Percentiles rank a stretch among this genome's conserved stretches.
These are phyloP conservation scores for Phalera bucephala DNA, from an alignment of 2,888 invertebrate species.

Conservation along the genomic window DNA sequence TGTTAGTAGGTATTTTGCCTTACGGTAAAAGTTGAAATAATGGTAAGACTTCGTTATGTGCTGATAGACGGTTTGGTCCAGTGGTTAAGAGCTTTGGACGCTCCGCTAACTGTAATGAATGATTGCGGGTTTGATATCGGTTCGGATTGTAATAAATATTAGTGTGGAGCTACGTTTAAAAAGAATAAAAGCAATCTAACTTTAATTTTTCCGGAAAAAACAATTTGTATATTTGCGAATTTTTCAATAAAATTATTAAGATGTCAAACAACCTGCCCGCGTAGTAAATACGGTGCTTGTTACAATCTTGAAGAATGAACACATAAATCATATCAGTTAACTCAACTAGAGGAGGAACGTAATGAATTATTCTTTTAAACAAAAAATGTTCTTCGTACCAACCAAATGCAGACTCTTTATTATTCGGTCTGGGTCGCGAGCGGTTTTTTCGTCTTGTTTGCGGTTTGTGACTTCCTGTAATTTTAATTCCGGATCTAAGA, in stretches of 20 bases:
- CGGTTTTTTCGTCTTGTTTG: conserved; percentile 20
- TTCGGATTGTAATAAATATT: too few species aligned
- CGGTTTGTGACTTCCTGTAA: conserved; percentile 14
- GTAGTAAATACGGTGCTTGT: neutral
- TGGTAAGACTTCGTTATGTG: too few species aligned
- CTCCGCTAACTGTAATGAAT: too few species aligned
- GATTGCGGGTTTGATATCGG: too few species aligned
- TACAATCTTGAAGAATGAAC: neutral
- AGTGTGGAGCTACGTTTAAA: too few species aligned
- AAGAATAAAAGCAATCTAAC: neutral
- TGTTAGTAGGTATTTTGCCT: too few species aligned
- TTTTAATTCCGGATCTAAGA: conserved; percentile 12
- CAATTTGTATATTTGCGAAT: neutral
- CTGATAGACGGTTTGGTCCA: too few species aligned
- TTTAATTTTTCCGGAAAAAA: too few species aligned
- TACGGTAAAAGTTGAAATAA: too few species aligned
- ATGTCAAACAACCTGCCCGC: neutral
- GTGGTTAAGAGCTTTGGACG: too few species aligned
- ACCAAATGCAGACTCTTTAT: conserved; percentile 21
- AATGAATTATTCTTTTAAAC: conserved; percentile 6
- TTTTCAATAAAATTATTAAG: neutral
- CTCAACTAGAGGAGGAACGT: neutral
- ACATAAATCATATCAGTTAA: neutral
- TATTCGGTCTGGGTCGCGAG: conserved; percentile 15
- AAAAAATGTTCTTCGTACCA: conserved; percentile 4